Conservation (phyloP, 2,797 vertebrate genomes). For the Ambastaia sidthimunki region DNA sequence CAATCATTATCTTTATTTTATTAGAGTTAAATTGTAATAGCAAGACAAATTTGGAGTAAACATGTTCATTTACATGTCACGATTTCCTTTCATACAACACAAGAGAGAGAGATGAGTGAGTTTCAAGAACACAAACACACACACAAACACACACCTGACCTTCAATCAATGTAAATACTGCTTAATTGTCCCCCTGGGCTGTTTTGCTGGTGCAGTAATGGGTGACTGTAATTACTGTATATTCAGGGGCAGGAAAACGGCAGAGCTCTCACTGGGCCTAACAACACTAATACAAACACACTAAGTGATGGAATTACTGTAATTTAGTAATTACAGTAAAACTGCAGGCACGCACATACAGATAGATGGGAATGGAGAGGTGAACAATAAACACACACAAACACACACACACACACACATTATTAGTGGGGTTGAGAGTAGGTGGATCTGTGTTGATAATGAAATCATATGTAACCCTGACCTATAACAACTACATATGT, state of each 20-base stretch:
- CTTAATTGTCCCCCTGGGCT: slow-evolving; percentile 73
- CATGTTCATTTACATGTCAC: slow-evolving; percentile 66
- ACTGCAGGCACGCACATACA: slow-evolving; percentile 37
- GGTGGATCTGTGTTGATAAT: not conserved
- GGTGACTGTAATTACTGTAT: slow-evolving; percentile 74
- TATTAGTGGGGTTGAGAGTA: slow-evolving; percentile 9
- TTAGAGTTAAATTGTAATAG: not conserved
- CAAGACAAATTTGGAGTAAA: not conserved
- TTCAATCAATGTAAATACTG: slow-evolving; percentile 81
- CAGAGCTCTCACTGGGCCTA: slow-evolving; percentile 27
- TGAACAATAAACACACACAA: slow-evolving; percentile 10
- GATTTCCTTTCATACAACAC: slow-evolving; percentile 66
- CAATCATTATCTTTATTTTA: too few species aligned
- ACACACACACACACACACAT: not conserved
- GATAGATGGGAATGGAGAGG: not conserved
- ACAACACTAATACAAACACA: slow-evolving; percentile 47
- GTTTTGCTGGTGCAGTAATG: slow-evolving; percentile 72
- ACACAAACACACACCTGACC: slow-evolving; percentile 70
- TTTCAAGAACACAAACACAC: slow-evolving; percentile 67
- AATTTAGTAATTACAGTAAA: slow-evolving; percentile 50
- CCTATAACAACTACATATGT: slow-evolving; percentile 6
- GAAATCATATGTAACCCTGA: not conserved
- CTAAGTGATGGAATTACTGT: slow-evolving; percentile 50
- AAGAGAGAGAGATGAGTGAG: slow-evolving; percentile 56
- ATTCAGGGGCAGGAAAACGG: slow-evolving; percentile 71